phyloP scores from a whole-genome alignment of 2,888 invertebrate genomes.

The Polymixis flavicincta region DNA sequence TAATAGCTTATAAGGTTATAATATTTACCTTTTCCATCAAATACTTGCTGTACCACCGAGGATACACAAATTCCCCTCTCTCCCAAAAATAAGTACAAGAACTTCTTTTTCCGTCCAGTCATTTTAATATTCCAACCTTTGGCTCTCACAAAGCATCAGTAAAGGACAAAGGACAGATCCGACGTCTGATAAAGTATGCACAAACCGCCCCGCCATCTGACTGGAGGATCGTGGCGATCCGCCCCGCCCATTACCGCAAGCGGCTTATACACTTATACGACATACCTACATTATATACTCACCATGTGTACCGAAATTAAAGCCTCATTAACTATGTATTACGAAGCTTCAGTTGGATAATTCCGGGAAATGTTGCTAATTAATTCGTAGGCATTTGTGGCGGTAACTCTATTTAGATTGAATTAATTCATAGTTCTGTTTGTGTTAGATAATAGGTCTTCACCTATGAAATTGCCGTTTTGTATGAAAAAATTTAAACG shows the following conservation, averaged over 20 bases:
- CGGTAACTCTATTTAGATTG: neutral
- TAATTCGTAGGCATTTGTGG: constrained; percentile 16
- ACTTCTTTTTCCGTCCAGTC: constrained; percentile 20
- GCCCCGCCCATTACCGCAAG: constrained; percentile 84
- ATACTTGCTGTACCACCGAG: neutral
- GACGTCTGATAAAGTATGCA: constrained; percentile 84
- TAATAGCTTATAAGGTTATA: neutral
- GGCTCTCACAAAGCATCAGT: constrained; percentile 35
- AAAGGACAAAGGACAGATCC: constrained; percentile 76
- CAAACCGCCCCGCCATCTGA: constrained; percentile 84
- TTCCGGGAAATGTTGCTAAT: constrained; percentile 24
- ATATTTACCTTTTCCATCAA: neutral
- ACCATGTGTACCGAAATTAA: constrained; percentile 61
- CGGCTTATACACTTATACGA: constrained; percentile 73
- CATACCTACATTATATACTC: constrained; percentile 64
- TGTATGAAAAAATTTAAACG: too few species aligned
- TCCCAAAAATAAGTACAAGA: constrained; percentile 1
- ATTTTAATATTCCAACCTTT: constrained; percentile 55
- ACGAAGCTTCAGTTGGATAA: constrained; percentile 21
- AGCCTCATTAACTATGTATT: constrained; percentile 54
- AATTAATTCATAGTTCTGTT: neutral
- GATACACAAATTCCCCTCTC: neutral
- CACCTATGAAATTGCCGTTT: too few species aligned
- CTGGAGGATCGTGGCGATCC: constrained; percentile 81
- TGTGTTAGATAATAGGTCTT: too few species aligned